A percentile compares a stretch with the other conserved stretches of the same genome.
These are phyloP conservation scores for Gorsachius goisagi DNA, from an alignment of 2,113 vertebrate species.

Conservation along the genomic window DNA sequence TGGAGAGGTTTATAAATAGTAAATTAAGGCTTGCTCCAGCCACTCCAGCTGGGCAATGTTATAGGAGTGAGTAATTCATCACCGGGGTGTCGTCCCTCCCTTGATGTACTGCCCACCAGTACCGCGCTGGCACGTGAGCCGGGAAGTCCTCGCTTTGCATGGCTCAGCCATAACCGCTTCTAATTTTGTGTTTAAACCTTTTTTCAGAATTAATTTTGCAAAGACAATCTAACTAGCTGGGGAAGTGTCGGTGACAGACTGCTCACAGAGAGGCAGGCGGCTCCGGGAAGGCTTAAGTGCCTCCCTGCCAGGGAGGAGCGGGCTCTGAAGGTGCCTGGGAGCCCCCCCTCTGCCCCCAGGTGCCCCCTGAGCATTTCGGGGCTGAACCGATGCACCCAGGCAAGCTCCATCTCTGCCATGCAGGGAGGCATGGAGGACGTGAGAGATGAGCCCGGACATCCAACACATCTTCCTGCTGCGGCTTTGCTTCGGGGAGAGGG, in stretches of 20 bases:
- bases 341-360: background rate
- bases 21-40: slow-evolving; percentile 66
- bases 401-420: background rate
- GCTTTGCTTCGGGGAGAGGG: background rate
- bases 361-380: background rate
- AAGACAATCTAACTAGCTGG: background rate
- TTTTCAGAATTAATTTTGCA: background rate
- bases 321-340: background rate
- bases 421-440: background rate
- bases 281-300: background rate
- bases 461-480: background rate
- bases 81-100: slow-evolving; percentile 22
- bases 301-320: rapidly evolving
- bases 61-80: slow-evolving; percentile 45
- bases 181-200: background rate
- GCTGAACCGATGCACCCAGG: rapidly evolving
- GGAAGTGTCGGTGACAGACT: background rate
- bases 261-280: background rate
- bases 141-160: rapidly evolving
- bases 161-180: background rate
- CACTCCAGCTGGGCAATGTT: slow-evolving; percentile 54
- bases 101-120: slow-evolving; percentile 26
- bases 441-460: background rate
- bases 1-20: slow-evolving; percentile 68
- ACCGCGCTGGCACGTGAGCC: background rate